Base-by-base conservation (phyloP, 2,888 invertebrate species). In the Acleris holmiana region DNA sequence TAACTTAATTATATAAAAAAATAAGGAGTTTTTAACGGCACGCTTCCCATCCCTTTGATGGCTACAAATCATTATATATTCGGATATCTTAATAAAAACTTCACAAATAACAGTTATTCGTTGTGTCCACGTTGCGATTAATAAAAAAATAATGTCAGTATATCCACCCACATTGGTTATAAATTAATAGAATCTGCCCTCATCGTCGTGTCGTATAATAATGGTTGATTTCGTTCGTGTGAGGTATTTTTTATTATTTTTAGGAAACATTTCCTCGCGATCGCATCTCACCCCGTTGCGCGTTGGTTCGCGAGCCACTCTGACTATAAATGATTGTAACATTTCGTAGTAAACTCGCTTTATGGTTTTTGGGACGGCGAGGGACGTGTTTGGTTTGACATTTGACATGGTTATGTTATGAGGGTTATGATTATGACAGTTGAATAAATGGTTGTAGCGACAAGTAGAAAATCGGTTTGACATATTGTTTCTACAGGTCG, bases 161-260 rank as follows among this genome's bases (percentile, higher is more conserved):
- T 91, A 91, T 87, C 91, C 92, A 89, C 91, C 92, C 92, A 91
- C 92, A 91, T 91, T 83, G 91, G 89, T 84, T 87, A 91, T 91
- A 92, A 92, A 92, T 91, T 92, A 92, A 91, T 91, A 91, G 88
- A 88, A 86, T 86, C 83, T 85, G 82, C 91, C 91, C 91, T 85
- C 85, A 91, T 91, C 83, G 73, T 71, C 79, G 80, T 88, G 88
- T 88, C 86, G 81, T 88, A 86, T 89, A 89, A 91, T 90, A 88
- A 89, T 85, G 80, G 81, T 85, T 84, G 85, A 86, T 89, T 89
- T 84, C 83, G 77, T 74, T 85, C 88, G 89, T 91, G 91, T 91
- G 92, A 86, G 91, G 92, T 90, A 91, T 91, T 91, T 91, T 91
- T 90, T 84, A 79, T 82, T 82, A 76, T 87, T 89, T 89, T 87